Conservation (phyloP, 1,140 invertebrate genomes). For the Drosophila fuyamai region DNA sequence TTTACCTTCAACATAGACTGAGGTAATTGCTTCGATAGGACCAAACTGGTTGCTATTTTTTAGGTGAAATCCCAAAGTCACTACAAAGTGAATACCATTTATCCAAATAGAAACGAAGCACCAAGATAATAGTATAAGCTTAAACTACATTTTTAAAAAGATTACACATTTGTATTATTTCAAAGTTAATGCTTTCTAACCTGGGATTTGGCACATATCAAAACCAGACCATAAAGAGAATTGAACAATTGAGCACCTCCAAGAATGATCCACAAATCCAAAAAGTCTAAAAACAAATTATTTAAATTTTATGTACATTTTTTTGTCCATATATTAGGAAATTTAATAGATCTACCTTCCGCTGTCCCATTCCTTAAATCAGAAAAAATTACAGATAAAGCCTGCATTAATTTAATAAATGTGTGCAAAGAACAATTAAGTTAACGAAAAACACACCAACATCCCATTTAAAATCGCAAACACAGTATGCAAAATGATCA, state of each 20-base stretch:
- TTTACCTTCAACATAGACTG: conserved; percentile 2
- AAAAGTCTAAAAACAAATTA: background rate
- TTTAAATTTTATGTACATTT: no score
- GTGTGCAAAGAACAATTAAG: no score
- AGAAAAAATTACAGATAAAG: background rate
- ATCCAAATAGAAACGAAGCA: background rate
- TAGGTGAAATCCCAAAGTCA: background rate
- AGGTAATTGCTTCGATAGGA: conserved; percentile 2
- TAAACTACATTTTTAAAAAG: background rate
- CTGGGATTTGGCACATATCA: background rate
- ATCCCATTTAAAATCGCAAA: background rate
- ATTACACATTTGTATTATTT: background rate
- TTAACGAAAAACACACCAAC: conserved; percentile 1
- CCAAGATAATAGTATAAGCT: background rate
- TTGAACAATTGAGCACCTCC: background rate
- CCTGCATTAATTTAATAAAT: background rate
- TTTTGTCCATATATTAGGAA: background rate
- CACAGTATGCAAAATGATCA: background rate
- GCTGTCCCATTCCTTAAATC: background rate
- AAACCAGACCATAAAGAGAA: conserved; percentile 1
- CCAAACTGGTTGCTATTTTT: background rate
- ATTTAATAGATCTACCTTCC: background rate
- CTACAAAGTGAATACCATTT: background rate
- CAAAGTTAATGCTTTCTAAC: background rate
- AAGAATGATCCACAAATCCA: background rate